Conservation (phyloP, 2,113 vertebrate genomes). For the Hyla sarda region DNA sequence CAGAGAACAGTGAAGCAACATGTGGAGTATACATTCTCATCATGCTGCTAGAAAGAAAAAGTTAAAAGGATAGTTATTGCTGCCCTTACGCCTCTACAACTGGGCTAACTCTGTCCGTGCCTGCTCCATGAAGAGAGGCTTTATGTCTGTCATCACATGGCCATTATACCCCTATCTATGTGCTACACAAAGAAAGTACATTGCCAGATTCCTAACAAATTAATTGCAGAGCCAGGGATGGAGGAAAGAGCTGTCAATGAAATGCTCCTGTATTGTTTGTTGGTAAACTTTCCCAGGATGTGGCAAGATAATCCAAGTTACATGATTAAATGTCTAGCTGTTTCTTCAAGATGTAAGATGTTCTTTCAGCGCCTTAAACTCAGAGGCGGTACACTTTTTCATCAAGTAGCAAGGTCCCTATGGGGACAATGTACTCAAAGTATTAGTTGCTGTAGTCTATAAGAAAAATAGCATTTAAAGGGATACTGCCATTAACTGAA, state of each 20-base stretch:
- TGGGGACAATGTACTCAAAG: neutral
- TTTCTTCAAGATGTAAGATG: constrained; percentile 42
- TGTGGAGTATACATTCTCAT: neutral
- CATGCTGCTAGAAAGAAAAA: neutral
- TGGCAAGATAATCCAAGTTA: constrained; percentile 27
- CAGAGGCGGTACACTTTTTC: constrained; percentile 11
- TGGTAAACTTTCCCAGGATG: constrained; percentile 55
- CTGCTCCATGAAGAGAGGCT: constrained; percentile 26
- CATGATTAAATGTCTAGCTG: constrained; percentile 20
- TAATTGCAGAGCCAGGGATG: constrained; percentile 29
- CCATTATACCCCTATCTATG: constrained; percentile 41
- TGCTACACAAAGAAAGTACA: constrained; percentile 21
- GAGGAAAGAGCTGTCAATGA: constrained; percentile 44
- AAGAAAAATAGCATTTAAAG: neutral
- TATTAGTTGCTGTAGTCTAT: neutral
- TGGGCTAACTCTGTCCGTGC: constrained; percentile 27
- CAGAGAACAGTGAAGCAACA: neutral
- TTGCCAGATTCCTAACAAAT: constrained; percentile 47
- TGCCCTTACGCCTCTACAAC: constrained; percentile 11
- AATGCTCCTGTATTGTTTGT: constrained; percentile 46
- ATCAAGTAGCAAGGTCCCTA: neutral
- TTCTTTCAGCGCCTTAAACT: constrained; percentile 29
- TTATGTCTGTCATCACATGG: constrained; percentile 49
- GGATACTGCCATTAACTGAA: neutral
- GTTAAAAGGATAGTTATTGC: constrained; percentile 16